Evolutionary conservation across 1,140 invertebrate genomes (phyloP).

Genomic region (Nilaparvata lugens): DNA sequence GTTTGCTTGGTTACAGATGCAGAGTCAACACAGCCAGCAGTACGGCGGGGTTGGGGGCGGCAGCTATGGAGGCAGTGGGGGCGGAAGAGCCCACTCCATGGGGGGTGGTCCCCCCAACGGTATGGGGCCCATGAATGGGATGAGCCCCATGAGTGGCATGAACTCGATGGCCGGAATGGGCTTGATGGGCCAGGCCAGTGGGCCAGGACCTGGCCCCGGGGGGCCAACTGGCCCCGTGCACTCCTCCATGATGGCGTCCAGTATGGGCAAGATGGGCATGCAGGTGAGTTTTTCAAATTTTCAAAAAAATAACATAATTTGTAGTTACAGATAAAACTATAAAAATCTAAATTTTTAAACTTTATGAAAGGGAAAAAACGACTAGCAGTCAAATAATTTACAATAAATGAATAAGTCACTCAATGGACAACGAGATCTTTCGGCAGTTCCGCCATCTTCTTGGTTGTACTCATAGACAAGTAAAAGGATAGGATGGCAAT

Average conservation of each 20-base stretch:
- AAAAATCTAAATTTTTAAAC: too few relatives aligned
- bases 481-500: too few relatives aligned
- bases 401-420: too few relatives aligned
- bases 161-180: slow-evolving; percentile 44
- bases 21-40: slow-evolving; percentile 38
- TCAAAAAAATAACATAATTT: neutral
- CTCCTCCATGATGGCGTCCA: slow-evolving; percentile 48
- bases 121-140: slow-evolving; percentile 34
- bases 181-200: slow-evolving; percentile 34
- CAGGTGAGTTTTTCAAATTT: slow-evolving; percentile 39
- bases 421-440: too few relatives aligned
- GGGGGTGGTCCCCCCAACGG: slow-evolving; percentile 28
- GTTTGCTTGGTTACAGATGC: slow-evolving; percentile 30
- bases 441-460: too few relatives aligned
- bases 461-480: too few relatives aligned
- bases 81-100: slow-evolving; percentile 40
- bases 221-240: slow-evolving; percentile 37
- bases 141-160: slow-evolving; percentile 22
- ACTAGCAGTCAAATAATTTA: too few relatives aligned
- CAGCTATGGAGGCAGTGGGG: slow-evolving; percentile 41
- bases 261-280: slow-evolving; percentile 49
- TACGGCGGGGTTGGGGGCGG: slow-evolving; percentile 45
- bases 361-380: too few relatives aligned
- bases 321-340: too few relatives aligned
- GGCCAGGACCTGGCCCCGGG: slow-evolving; percentile 23